Evolutionary conservation across 2,888 invertebrate species (phyloP), one percentile per base, ranked within the genome.

Genomic region (Sclerodermus sp.): DNA sequence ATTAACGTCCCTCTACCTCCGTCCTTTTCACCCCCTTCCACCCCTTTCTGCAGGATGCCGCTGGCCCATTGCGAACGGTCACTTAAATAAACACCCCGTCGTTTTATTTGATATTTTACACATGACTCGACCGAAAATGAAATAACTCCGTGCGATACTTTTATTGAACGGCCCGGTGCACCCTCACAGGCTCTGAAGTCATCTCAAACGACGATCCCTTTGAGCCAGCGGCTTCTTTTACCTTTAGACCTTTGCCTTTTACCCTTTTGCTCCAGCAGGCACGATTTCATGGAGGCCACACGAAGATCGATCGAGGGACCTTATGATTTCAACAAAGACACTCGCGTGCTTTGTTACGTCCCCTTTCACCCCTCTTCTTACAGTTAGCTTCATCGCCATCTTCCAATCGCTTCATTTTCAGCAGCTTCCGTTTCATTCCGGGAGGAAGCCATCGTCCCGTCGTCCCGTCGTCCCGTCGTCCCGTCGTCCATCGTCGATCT

Each of bases 101-200:
- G 66, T 72, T 74, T 70, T 67, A 72, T 73, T 74, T 71, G 72
- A 70, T 70, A 74, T 71, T 74, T 72, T 64, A 67, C 71, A 68
- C 70, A 68, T 62, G 71, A 68, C 67, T 71, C 60, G 64, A 45
- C 51, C 54, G 66, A 66, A 66, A 70, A 69, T 70, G 68, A 67
- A 71, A 67, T 66, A 69, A 70, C 66, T 66, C 62, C 54, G 56
- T 42, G 31, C 38, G 39, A 14, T 38, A 38, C 16, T 10, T 15
- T n/a, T 38, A 17, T 17, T 38, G 16, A 17, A 38, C 10, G 36
- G 10, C n/a, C 12, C 36, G 60, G 31, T 34, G 34, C 6, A 30
- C 42, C 10, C 29, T 1, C 18, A 36, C 31, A 40, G 34, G 34
- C 6, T 42, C 23, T 16, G 40, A 40, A 23, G 51, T 42, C 51